phyloP scores from a whole-genome alignment of 2,113 vertebrate species.

The Coracopsis vasa region DNA sequence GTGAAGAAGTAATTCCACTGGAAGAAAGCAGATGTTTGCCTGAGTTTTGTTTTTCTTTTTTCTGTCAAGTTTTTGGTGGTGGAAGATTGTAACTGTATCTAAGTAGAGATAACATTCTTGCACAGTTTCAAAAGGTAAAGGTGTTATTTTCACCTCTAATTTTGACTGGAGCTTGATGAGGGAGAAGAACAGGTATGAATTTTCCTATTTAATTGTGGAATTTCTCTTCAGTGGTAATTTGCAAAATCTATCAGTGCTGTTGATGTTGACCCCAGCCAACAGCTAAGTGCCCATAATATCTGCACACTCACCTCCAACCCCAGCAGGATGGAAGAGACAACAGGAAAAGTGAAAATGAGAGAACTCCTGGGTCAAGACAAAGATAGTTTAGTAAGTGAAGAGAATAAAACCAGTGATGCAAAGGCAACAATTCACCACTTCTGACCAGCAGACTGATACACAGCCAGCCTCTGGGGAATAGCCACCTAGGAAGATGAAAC shows the following conservation, averaged over 20 bases:
- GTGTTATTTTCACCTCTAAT: neutral
- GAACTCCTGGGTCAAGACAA: neutral
- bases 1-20: neutral
- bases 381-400: neutral
- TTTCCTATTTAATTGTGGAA: neutral
- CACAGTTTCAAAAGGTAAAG: neutral
- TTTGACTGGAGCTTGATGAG: neutral
- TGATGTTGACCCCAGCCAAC: neutral
- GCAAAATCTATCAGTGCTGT: neutral
- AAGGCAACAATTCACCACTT: neutral
- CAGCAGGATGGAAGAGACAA: neutral
- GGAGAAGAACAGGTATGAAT: neutral
- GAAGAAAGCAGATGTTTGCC: neutral
- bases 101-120: neutral
- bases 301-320: rapidly evolving
- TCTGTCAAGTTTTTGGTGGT: neutral
- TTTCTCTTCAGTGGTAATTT: neutral
- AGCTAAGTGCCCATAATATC: neutral
- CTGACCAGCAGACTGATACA: neutral
- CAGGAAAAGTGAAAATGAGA: neutral
- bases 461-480: neutral
- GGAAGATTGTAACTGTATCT: neutral
- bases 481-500: neutral
- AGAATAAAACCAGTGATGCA: neutral
- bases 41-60: neutral